Conservation (phyloP, 2,888 invertebrate genomes). For the Uloborus plumipes region DNA sequence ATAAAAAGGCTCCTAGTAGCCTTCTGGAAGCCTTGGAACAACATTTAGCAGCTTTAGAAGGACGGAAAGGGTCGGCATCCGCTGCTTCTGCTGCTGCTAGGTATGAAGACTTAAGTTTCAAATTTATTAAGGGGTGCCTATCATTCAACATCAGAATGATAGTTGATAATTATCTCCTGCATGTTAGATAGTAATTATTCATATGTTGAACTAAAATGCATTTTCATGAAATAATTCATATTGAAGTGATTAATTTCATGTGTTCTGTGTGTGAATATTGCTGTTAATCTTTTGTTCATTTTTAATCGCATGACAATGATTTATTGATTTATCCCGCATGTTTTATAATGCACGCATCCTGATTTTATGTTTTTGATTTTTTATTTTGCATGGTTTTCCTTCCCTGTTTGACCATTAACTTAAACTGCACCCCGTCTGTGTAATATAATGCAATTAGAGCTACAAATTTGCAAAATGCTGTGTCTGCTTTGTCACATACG, state of each 20-base stretch:
- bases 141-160: too few relatives aligned
- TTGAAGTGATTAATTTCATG: not conserved
- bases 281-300: not conserved
- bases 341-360: conserved; percentile 6
- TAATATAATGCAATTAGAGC: conserved; percentile 78
- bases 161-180: not conserved
- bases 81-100: conserved; percentile 74
- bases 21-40: conserved; percentile 96
- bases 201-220: not conserved
- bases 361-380: conserved; percentile 34
- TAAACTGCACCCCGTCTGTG: conserved; percentile 39
- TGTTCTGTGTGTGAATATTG: not conserved
- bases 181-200: not conserved
- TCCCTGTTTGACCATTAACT: conserved; percentile 10
- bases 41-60: conserved; percentile 92
- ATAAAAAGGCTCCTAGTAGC: conserved; percentile 73
- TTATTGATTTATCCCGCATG: conserved; percentile 24
- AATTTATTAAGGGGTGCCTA: too few relatives aligned
- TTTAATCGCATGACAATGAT: conserved; percentile 27
- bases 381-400: conserved; percentile 36
- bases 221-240: not conserved
- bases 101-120: conserved; percentile 72
- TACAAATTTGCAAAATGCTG: conserved; percentile 90
- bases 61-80: conserved; percentile 78
- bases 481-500: conserved; percentile 88